phyloP scores from a whole-genome alignment of 2,888 invertebrate genomes.

The Hydrotaea diabolus region DNA sequence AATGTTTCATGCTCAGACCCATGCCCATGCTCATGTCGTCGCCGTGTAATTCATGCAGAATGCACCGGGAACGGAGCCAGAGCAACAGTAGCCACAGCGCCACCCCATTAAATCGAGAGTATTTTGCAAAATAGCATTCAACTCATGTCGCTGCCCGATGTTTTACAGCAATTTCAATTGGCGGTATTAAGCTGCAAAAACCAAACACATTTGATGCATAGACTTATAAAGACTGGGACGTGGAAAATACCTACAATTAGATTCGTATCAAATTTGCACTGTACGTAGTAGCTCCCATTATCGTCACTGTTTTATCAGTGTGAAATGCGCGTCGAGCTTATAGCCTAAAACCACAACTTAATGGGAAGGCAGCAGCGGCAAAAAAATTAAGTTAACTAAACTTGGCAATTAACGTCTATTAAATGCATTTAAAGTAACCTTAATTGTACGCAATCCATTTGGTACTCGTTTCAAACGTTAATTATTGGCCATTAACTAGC shows the following conservation, averaged over 20 bases:
- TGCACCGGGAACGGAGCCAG: background rate
- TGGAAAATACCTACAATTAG: constrained; percentile 22
- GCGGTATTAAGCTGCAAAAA: constrained; percentile 40
- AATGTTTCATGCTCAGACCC: background rate
- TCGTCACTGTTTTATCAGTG: constrained; percentile 50
- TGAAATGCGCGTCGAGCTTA: constrained; percentile 44
- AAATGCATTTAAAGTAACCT: constrained; percentile 37
- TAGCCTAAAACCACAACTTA: constrained; percentile 13
- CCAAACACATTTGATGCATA: background rate
- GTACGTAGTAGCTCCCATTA: constrained; percentile 22
- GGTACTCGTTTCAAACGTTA: constrained; percentile 4
- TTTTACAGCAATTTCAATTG: constrained; percentile 52
- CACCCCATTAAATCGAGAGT: constrained; percentile 27
- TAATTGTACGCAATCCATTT: constrained; percentile 16
- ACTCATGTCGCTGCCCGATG: constrained; percentile 10
- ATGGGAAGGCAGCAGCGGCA: constrained; percentile 6
- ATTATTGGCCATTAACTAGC: constrained; percentile 12
- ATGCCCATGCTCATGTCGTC: constrained; percentile 17
- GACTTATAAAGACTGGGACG: background rate
- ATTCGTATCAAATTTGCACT: constrained; percentile 51
- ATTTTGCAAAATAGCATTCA: constrained; percentile 5
- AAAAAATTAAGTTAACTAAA: constrained; percentile 53
- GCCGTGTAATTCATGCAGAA: constrained; percentile 40
- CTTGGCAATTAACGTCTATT: constrained; percentile 59
- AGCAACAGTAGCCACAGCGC: constrained; percentile 45